Evolutionary conservation across 2,797 vertebrate species (phyloP), one percentile per base, ranked within the genome.

Genomic region (Periophthalmus magnuspinnatus): DNA sequence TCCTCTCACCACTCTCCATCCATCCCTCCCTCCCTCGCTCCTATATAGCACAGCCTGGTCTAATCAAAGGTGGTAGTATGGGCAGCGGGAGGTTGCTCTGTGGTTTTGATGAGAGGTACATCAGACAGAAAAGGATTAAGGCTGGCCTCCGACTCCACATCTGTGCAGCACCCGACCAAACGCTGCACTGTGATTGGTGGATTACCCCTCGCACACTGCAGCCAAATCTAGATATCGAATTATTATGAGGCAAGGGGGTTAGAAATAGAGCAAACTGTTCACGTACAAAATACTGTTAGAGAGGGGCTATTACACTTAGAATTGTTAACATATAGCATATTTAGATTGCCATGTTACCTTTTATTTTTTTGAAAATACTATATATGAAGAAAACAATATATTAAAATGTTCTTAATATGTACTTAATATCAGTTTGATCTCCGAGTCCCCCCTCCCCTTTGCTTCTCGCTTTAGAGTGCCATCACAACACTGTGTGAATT

Each of bases 41-140:
- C 2, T 11, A 2, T 14, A 24, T 22, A 0, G 55, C 48, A 33
- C 47, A 58, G 57, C 52, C 22, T 54, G 7, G 48, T 63, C 69
- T 76, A 73, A 81, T 80, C 83, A 73, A 84, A 89, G 84, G 89
- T 89, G 75, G 78, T 41, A 38, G 24, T 58, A 70, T 52, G 71
- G 65, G 60, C 45, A 68, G 69, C 68, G 65, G 78, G 69, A 63
- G 70, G 75, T 65, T 71, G 78, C 74, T 74, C 79, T 67, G 72
- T 14, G 0, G 5, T 75, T 86, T 78, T 75, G 81, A 88, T 83
- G 81, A 80, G 81, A 74, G 78, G 66, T 81, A 76, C 80, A 84
- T 72, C 74, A 60, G 72, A 75, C 75, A 61, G 82, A 64, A 77
- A 70, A 78, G 85, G 92, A 92, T 93, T 93, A 91, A 84, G 75